phyloP scores from a whole-genome alignment of 1,140 invertebrate genomes.

The Probaryconus sp. region DNA sequence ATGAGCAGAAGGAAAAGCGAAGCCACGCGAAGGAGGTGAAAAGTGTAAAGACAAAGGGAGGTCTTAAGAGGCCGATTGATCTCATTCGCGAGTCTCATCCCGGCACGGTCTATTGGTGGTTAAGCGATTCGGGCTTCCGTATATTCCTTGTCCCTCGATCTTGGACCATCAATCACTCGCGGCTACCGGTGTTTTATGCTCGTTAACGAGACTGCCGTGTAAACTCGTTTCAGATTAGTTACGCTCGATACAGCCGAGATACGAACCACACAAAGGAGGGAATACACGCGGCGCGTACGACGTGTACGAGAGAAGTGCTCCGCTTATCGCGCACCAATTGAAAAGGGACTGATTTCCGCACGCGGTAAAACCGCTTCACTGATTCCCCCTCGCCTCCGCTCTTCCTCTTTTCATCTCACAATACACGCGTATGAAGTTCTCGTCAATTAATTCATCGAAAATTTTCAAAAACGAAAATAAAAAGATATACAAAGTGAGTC shows the following conservation, averaged over 20 bases:
- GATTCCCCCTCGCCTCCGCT: conserved; percentile 26
- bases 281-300: conserved; percentile 48
- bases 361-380: conserved; percentile 34
- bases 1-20: conserved; percentile 18
- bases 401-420: conserved; percentile 10
- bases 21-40: conserved; percentile 5
- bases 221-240: conserved; percentile 70
- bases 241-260: conserved; percentile 58
- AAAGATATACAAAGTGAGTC: no score
- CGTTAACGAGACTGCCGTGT: conserved; percentile 66
- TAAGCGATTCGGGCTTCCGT: conserved; percentile 65
- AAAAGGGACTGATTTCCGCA: conserved; percentile 54
- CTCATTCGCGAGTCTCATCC: conserved; percentile 43
- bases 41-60: conserved; percentile 52
- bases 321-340: conserved; percentile 60
- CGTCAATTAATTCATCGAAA: conserved; percentile 27
- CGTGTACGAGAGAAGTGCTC: conserved; percentile 45
- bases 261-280: conserved; percentile 47
- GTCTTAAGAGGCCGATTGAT: conserved; percentile 35
- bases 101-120: conserved; percentile 52
- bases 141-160: conserved; percentile 66
- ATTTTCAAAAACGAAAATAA: conserved; percentile 22
- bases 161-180: conserved; percentile 67
- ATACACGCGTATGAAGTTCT: no score
- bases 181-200: conserved; percentile 69